Conservation (phyloP, 2,888 invertebrate genomes). For the Halictus ligatus region DNA sequence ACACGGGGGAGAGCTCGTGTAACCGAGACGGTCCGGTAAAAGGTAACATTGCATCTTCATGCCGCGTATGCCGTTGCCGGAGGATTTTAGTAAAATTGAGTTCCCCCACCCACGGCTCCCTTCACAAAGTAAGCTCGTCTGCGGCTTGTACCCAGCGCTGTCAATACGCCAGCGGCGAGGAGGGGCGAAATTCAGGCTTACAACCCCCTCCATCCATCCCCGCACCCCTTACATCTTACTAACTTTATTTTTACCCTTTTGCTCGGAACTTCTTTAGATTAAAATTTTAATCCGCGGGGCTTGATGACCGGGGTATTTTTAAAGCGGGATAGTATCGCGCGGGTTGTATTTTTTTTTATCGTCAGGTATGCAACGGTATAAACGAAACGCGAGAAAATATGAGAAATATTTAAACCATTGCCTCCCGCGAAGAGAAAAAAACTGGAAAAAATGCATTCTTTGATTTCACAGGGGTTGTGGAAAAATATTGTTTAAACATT, state of each 20-base stretch:
- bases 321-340: constrained; percentile 16
- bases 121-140: constrained; percentile 48
- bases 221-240: not conserved
- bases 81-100: constrained; percentile 82
- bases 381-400: not conserved
- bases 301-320: constrained; percentile 26
- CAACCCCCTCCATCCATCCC: not conserved
- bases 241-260: constrained; percentile 19
- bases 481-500: not conserved
- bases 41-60: constrained; percentile 39
- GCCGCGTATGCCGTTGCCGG: constrained; percentile 13
- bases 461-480: not conserved
- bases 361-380: not conserved
- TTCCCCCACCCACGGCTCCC: constrained; percentile 65
- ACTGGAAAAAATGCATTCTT: not conserved
- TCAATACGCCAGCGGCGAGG: constrained; percentile 22
- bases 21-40: constrained; percentile 28
- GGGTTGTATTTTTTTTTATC: constrained; percentile 17
- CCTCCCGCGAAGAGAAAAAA: not conserved
- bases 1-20: constrained; percentile 18
- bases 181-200: constrained; percentile 34
- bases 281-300: constrained; percentile 42
- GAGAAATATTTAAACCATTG: constrained; percentile 4
- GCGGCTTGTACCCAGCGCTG: constrained; percentile 11
- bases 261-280: constrained; percentile 19